Conservation (phyloP, 2,113 vertebrate genomes). For the Eidolon helvum region DNA sequence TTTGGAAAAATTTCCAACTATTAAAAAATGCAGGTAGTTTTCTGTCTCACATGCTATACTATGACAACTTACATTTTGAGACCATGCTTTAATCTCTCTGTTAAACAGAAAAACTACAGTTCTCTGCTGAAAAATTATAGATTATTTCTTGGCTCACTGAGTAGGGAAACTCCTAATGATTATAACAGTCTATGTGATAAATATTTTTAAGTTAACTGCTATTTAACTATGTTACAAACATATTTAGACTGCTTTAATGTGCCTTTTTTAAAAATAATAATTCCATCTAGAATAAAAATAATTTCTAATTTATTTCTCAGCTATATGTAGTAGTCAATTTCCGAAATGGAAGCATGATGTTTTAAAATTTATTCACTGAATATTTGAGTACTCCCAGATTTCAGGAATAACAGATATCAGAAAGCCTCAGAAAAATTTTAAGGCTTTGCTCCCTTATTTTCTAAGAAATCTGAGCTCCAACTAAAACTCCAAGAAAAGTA, state of each 20-base stretch:
- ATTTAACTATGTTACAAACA: not conserved
- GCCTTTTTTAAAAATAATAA: not conserved
- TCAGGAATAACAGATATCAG: not conserved
- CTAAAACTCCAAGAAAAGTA: conserved; percentile 9
- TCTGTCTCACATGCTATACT: not conserved
- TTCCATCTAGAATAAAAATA: not conserved
- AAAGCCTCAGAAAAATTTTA: not conserved
- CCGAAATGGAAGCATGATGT: not conserved
- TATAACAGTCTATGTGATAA: not conserved
- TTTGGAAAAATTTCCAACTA: not conserved
- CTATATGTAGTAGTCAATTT: not conserved
- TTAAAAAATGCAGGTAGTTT: not conserved
- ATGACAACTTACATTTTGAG: not conserved
- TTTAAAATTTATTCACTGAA: not conserved
- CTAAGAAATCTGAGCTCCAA: conserved; percentile 30
- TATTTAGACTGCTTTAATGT: not conserved
- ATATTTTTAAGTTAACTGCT: not conserved
- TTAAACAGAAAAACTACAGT: not conserved
- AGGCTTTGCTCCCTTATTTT: not conserved
- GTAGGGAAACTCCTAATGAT: not conserved
- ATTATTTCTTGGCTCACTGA: conserved; percentile 22
- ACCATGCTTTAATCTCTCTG: not conserved
- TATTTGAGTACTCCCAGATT: not conserved
- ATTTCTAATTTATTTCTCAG: not conserved
- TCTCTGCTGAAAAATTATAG: not conserved